These are phyloP conservation scores for Symphodus melops DNA, from an alignment of 2,113 vertebrate genomes.

Conservation along the genomic window DNA sequence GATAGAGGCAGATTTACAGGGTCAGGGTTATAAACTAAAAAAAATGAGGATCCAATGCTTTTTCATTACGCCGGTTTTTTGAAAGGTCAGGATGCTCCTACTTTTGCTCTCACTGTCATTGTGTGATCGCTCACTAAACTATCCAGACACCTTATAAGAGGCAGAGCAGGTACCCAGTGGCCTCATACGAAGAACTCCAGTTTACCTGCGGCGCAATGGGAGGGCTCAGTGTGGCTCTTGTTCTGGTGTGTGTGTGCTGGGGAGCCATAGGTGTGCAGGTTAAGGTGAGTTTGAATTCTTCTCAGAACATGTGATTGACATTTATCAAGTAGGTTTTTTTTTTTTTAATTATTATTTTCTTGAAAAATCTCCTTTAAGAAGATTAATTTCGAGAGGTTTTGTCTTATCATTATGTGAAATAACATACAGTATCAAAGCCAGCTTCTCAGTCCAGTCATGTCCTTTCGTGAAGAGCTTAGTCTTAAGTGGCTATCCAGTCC, in stretches of 20 bases:
- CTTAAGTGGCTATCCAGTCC: background rate
- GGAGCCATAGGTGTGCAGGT: conserved; percentile 62
- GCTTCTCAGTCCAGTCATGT: background rate
- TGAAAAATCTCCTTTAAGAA: background rate
- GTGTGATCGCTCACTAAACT: conserved; percentile 52
- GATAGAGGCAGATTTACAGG: background rate
- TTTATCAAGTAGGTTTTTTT: background rate
- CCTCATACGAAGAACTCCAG: conserved; percentile 37
- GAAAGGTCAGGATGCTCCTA: conserved; percentile 26
- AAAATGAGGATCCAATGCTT: conserved; percentile 52
- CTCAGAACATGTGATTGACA: background rate
- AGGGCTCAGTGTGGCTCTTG: conserved; percentile 29
- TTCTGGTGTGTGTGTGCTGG: conserved; percentile 54
- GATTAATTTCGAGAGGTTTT: background rate
- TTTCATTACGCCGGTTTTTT: background rate
- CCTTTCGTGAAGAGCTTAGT: background rate
- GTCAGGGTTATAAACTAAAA: conserved; percentile 39
- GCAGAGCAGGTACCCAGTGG: background rate
- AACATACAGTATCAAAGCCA: background rate
- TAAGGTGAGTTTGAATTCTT: conserved; percentile 61
- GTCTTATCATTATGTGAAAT: background rate
- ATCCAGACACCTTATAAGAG: conserved; percentile 51
- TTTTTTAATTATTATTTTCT: too few relatives aligned
- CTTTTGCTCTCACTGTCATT: background rate
- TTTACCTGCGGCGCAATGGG: conserved; percentile 56